Evolutionary conservation across 2,113 vertebrate genomes (phyloP), one percentile per base, ranked within the genome.

Genomic region (Vidua macroura): DNA sequence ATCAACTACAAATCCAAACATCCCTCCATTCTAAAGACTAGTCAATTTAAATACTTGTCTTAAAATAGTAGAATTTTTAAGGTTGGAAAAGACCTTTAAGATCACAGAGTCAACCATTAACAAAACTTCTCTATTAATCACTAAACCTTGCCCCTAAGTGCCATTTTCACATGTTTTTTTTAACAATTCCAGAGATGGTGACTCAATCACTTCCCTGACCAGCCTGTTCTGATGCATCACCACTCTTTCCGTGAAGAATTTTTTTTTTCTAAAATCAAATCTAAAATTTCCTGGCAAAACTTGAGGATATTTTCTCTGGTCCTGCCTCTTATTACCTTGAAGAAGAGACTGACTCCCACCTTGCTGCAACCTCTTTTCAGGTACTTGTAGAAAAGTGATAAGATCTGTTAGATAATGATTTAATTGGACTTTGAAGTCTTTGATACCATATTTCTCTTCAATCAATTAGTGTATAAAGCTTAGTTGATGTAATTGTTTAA

Each of bases 321-420:
- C 9, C 41, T 69, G 17, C 8, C 21, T 11, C 23, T 68, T 25
- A 17, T 21, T 35, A 31, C 8, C 8, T 7, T 20, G 46, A 28
- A 41, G n/a, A 67, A 81, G 13, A 48, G 16, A 41, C 16, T 1
- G 2, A 46, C 4, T 20, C 4, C 1, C 11, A 31, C 5, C 17
- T 35, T 41, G 17, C 21, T 27, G 11, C 4, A 22, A 19, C 6
- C 6, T 83, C 22, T 17, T 69, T 76, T 41, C 17, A 43, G 13
- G 10, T 7, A 15, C 17, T 13, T 62, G 21, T 31, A 68, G 20
- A 67, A 11, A 55, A 48, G 14, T 31, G 7, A 31, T 41, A 23
- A 35, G 14, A 20, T 41, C 16, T 55, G 15, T 41, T n/a, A 68
- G 24, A 25, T 9, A 30, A 8, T 18, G 16, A 8, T 48, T 60